These are phyloP conservation scores for Physella acuta DNA, from an alignment of 1,140 invertebrate genomes.

Conservation along the genomic window DNA sequence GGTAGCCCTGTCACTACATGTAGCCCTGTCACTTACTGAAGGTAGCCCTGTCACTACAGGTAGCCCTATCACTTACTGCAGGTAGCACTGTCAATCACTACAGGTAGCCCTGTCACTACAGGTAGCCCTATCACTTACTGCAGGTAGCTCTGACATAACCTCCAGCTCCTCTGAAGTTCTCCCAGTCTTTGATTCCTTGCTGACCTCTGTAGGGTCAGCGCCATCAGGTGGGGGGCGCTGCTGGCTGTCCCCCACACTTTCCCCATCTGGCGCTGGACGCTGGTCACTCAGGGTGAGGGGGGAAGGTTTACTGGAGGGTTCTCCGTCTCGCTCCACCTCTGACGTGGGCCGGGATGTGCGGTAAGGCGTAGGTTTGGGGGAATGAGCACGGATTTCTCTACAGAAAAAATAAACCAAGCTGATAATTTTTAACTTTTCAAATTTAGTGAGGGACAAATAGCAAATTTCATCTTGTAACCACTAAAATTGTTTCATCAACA, in stretches of 20 bases:
- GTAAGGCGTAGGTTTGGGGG: slow-evolving; percentile 8
- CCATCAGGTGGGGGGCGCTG: slow-evolving; percentile 6
- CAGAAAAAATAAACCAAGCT: slow-evolving; percentile 2
- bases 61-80: neutral
- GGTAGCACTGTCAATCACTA: slow-evolving; percentile 4
- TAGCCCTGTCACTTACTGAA: too few relatives aligned
- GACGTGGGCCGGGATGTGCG: neutral
- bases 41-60: too few relatives aligned
- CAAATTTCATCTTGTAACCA: too few relatives aligned
- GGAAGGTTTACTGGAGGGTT: neutral
- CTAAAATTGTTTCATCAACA: too few relatives aligned
- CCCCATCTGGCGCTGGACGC: slow-evolving; percentile 16
- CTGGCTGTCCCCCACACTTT: slow-evolving; percentile 10
- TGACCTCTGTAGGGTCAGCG: neutral
- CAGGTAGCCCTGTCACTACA: too few relatives aligned
- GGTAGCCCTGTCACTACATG: too few relatives aligned
- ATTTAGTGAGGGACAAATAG: too few relatives aligned
- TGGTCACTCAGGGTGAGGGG: too few relatives aligned
- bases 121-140: slow-evolving; percentile 9
- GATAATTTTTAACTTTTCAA: too few relatives aligned
- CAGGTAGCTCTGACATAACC: slow-evolving; percentile 12
- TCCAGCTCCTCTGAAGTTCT: slow-evolving; percentile 22
- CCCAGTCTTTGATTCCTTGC: neutral
- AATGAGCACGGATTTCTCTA: slow-evolving; percentile 9
- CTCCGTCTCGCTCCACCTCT: neutral